phyloP scores from a whole-genome alignment of 2,888 invertebrate genomes.

The Petrolisthes manimaculis region DNA sequence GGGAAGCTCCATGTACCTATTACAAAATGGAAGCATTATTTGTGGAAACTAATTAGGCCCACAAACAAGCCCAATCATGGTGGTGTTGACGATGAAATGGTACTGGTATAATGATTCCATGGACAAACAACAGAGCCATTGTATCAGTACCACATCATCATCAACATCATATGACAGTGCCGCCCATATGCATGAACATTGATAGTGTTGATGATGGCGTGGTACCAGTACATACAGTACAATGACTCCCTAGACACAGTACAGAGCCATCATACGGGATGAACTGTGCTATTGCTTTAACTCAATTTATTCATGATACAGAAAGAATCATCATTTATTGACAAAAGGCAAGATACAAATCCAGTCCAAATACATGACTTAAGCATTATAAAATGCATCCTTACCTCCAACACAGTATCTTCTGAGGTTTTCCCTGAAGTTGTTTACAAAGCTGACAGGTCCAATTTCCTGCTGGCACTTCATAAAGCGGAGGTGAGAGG shows the following conservation, averaged over 20 bases:
- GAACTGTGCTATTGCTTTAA: not conserved
- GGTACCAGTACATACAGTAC: too few species aligned
- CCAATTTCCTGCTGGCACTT: constrained; percentile 97
- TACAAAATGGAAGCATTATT: not conserved
- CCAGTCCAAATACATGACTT: not conserved
- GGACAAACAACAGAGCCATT: too few species aligned
- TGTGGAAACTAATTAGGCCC: not conserved
- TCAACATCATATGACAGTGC: too few species aligned
- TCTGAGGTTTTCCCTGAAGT: constrained; percentile 79
- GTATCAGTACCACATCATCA: too few species aligned
- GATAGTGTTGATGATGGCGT: too few species aligned
- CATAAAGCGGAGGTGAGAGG: constrained; percentile 90
- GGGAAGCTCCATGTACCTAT: constrained; percentile 63
- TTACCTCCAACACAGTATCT: constrained; percentile 98
- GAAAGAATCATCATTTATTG: not conserved
- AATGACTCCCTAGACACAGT: too few species aligned
- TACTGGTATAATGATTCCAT: not conserved
- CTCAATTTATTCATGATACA: not conserved
- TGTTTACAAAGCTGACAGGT: constrained; percentile 83
- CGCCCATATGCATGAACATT: too few species aligned
- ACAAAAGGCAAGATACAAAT: not conserved
- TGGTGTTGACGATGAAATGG: not conserved
- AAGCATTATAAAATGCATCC: not conserved
- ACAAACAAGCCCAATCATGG: not conserved
- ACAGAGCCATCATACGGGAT: not conserved